A percentile compares a stretch with the other conserved stretches of the same genome.
These are phyloP conservation scores for Phoxinus dragarum DNA, from an alignment of 2,797 vertebrate genomes.

Conservation along the genomic window DNA sequence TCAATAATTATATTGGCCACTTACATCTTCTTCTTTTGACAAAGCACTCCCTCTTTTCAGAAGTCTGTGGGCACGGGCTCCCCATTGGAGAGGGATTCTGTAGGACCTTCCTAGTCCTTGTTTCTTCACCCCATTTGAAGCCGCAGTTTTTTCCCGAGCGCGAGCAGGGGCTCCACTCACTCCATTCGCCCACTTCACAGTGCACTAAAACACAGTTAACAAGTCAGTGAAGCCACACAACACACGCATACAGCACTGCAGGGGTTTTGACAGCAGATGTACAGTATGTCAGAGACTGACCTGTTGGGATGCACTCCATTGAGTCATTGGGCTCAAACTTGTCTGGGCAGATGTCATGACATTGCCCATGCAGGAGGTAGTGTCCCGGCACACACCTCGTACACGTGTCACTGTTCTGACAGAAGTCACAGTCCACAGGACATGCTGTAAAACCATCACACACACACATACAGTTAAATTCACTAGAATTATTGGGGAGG, in stretches of 20 bases:
- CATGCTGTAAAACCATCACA: constrained; percentile 82
- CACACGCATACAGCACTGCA: not conserved
- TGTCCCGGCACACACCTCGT: constrained; percentile 89
- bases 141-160: constrained; percentile 91
- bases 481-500: not conserved
- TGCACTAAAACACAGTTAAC: constrained; percentile 81
- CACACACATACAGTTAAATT: not conserved
- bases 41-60: constrained; percentile 89
- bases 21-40: constrained; percentile 90
- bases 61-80: constrained; percentile 85
- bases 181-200: constrained; percentile 93
- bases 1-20: constrained; percentile 4
- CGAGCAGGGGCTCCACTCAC: constrained; percentile 90
- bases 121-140: constrained; percentile 92
- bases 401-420: constrained; percentile 91
- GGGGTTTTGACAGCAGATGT: not conserved
- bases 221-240: constrained; percentile 2
- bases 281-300: constrained; percentile 74
- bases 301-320: constrained; percentile 89
- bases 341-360: constrained; percentile 92
- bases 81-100: constrained; percentile 87
- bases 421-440: constrained; percentile 92
- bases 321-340: constrained; percentile 90
- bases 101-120: constrained; percentile 86
- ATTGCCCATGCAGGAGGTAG: constrained; percentile 91